These are phyloP conservation scores for Coleophora flavipennella DNA, from an alignment of 2,888 invertebrate species.

Conservation along the genomic window DNA sequence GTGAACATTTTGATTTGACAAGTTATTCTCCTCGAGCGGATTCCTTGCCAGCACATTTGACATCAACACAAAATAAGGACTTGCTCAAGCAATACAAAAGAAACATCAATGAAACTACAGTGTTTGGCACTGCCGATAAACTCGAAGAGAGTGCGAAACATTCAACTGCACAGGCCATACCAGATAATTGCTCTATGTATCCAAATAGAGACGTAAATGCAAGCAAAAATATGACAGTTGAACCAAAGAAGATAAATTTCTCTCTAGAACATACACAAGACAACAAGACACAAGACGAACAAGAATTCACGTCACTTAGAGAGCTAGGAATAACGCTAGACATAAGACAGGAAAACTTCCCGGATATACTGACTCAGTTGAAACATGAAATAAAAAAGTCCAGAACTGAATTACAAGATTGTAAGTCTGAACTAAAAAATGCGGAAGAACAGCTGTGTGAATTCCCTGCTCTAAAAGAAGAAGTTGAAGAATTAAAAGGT, in stretches of 20 bases:
- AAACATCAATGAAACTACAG: slow-evolving; percentile 58
- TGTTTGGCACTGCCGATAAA: slow-evolving; percentile 42
- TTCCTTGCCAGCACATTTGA: slow-evolving; percentile 52
- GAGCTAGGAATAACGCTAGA: slow-evolving; percentile 66
- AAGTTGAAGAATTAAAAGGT: slow-evolving; percentile 59
- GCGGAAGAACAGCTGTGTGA: slow-evolving; percentile 69
- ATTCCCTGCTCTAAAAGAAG: slow-evolving; percentile 62
- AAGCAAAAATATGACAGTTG: slow-evolving; percentile 47
- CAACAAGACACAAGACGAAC: slow-evolving; percentile 43
- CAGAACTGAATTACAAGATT: slow-evolving; percentile 65
- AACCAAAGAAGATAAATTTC: slow-evolving; percentile 64
- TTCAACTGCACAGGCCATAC: slow-evolving; percentile 41
- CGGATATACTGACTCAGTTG: slow-evolving; percentile 55
- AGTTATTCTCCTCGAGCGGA: slow-evolving; percentile 49
- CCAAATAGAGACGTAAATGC: slow-evolving; percentile 57
- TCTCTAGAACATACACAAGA: slow-evolving; percentile 47
- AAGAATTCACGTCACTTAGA: slow-evolving; percentile 65
- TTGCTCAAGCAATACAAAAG: slow-evolving; percentile 42
- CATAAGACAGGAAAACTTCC: slow-evolving; percentile 53
- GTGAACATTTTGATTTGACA: slow-evolving; percentile 41
- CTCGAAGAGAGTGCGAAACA: slow-evolving; percentile 32
- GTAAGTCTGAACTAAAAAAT: slow-evolving; percentile 65
- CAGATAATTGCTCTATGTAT: slow-evolving; percentile 63
- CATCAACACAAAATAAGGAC: slow-evolving; percentile 53
- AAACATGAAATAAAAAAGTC: slow-evolving; percentile 72